phyloP scores from a whole-genome alignment of 2,797 vertebrate genomes.

The Pangasius larnaudii region DNA sequence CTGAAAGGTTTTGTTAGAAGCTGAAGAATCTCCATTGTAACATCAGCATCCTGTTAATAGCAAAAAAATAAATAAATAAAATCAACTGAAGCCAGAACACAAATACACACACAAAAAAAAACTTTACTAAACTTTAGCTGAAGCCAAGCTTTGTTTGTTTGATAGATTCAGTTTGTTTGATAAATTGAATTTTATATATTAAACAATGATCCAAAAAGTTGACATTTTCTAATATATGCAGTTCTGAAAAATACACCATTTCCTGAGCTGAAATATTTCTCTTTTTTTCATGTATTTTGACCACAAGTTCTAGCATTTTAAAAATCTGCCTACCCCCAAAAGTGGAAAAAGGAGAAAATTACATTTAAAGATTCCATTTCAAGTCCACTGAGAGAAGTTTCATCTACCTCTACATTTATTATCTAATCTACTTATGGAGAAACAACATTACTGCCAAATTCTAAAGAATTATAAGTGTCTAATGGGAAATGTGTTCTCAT shows the following conservation, averaged over 20 bases:
- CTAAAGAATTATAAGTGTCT: not conserved
- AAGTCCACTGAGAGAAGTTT: not conserved
- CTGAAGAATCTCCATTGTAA: constrained; percentile 39
- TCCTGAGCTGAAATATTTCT: not conserved
- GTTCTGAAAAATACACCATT: not conserved
- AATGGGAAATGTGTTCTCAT: not conserved
- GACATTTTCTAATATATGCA: not conserved
- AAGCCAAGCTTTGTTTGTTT: not conserved
- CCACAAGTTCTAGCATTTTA: not conserved
- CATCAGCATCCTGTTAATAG: constrained; percentile 39
- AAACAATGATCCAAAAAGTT: not conserved
- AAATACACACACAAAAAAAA: not conserved
- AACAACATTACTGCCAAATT: not conserved
- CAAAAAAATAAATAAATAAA: not conserved
- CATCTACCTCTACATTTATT: not conserved
- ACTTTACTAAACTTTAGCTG: not conserved
- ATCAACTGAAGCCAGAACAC: not conserved
- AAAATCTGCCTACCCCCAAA: not conserved
- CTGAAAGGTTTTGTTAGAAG: constrained; percentile 1
- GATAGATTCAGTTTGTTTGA: not conserved
- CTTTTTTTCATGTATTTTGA: not conserved
- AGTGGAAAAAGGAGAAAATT: not conserved
- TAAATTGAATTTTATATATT: not conserved
- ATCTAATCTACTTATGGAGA: not conserved
- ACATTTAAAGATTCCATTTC: not conserved